Evolutionary conservation across 2,888 invertebrate species (phyloP), one percentile per base, ranked within the genome.

Genomic region (Idaea dimidiata): DNA sequence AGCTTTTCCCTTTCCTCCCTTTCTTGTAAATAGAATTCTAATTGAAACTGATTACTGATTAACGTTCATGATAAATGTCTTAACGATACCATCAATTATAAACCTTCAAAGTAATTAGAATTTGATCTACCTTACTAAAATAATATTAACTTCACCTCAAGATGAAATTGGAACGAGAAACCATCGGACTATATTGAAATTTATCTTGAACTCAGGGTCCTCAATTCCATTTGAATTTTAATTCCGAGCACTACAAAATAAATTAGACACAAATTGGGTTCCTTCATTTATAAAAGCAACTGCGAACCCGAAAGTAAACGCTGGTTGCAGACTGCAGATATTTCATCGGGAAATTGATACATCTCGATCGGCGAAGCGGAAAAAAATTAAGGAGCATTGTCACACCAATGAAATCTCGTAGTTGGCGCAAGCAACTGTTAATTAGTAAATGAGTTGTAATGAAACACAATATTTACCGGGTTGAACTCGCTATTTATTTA

Each of bases 211-310:
- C 60, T 69, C 62, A 72, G 72, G 62, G 73, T 72, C 64, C 65
- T 71, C 68, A 71, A 75, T 74, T 70, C 71, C 70, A 72, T 78
- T 76, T 74, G 68, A 74, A 76, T 76, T 78, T 74, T 72, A 79
- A 77, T 76, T 76, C 71, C 16, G 61, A 58, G 59, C 64, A 69
- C 71, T 72, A 69, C 66, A 72, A 77, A 78, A 76, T 79, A 77
- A 78, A 80, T 80, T 75, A 76, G 70, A 77, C 71, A 78, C 77
- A 75, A 82, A 76, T 80, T 79, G 72, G 71, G 68, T 71, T 70
- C 66, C 62, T 69, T 68, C 69, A 72, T 77, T 76, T 66, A 69
- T 69, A 68, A 71, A 63, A 63, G 66, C 62, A 61, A 71, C 67
- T 61, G 69, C 67, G 58, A 69, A 63, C 65, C 65, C 71, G 65